Evolutionary conservation across 1,140 invertebrate genomes (phyloP), one percentile per base, ranked within the genome.

Genomic region (Temnothorax longispinosus): DNA sequence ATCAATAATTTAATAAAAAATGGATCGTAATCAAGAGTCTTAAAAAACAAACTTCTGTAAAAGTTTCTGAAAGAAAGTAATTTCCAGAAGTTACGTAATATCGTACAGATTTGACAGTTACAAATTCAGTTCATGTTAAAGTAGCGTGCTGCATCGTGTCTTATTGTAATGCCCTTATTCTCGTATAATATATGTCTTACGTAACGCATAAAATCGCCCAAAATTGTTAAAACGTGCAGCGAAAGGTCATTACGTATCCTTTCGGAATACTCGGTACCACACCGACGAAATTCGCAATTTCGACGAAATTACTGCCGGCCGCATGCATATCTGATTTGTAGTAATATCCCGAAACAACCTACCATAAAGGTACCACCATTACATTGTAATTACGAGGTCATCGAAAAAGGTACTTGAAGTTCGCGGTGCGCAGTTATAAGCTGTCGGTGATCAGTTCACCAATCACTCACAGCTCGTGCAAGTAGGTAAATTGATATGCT

Each of bases 251-350:
- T 18, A 44, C 3, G 5, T 64, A 35, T 21, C 56, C 62, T 64
- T 50, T 78, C 21, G 44, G 56, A 5, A 41, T 60, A 44, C 74
- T 58, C 41, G 27, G 27, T 77, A 35, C 56, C 56, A 62, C 38
- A 58, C 58, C 21, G 18, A n/a, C 60, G 18, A 78, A 64, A 65
- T 78, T 78, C 18, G 76, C 27, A 78, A 78, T 78, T 65, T 78
- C 76, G 41, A 78, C 58, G 27, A 78, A 78, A 78, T 78, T 78
- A 78, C 76, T 47, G 41, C 21, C 72, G 35, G 35, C 32, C 38
- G 54, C 54, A 10, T 47, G 38, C 41, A 77, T 32, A 47, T 77
- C 56, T 78, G 58, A 64, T 65, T 78, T 65, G 60, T 78, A 60
- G 27, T 35, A 78, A 78, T 65, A 65, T n/a, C 18, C 41, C 76